Conservation (phyloP, 2,113 vertebrate species). For the Callaeas wilsoni region DNA sequence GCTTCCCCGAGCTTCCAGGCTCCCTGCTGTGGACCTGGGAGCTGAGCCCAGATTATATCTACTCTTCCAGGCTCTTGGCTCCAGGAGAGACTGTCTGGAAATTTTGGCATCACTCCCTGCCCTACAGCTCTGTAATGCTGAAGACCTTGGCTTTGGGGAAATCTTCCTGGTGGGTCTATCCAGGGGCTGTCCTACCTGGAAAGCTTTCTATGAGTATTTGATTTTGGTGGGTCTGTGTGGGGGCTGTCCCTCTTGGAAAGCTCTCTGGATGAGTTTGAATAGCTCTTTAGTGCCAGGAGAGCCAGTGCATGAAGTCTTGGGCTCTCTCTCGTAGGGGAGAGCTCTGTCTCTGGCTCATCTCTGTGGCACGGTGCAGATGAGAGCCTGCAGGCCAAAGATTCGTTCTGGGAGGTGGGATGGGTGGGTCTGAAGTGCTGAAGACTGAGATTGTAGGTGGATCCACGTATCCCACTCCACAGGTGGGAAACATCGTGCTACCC, state of each 20-base stretch:
- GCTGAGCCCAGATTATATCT: constrained; percentile 56
- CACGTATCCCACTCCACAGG: not conserved
- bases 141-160: constrained; percentile 37
- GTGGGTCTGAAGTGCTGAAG: not conserved
- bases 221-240: not conserved
- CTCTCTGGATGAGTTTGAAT: not conserved
- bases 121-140: not conserved
- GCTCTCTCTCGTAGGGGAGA: not conserved
- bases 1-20: not conserved
- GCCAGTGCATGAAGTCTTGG: not conserved
- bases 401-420: not conserved
- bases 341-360: not conserved
- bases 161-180: constrained; percentile 51
- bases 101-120: constrained; percentile 24
- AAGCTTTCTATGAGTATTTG: not conserved
- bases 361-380: not conserved
- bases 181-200: not conserved
- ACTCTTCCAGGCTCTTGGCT: constrained; percentile 57
- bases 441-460: not conserved
- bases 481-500: not conserved
- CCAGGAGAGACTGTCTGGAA: constrained; percentile 51
- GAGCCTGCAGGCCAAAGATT: not conserved
- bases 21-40: constrained; percentile 56
- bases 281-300: not conserved
- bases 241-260: not conserved